Conservation (phyloP, 2,797 vertebrate genomes). For the Novumbra hubbsi region DNA sequence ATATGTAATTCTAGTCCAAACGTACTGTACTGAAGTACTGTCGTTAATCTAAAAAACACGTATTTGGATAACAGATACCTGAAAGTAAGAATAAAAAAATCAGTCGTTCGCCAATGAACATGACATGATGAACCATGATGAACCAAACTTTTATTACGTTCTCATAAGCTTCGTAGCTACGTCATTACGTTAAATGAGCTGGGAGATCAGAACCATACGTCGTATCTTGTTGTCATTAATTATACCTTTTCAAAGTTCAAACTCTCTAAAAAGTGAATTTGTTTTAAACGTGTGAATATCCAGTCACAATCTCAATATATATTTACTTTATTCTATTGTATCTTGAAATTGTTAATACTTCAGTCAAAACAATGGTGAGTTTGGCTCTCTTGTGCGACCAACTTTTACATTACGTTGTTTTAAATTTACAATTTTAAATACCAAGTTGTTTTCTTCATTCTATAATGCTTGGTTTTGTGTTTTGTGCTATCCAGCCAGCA, state of each 20-base stretch:
- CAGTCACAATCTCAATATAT: background rate
- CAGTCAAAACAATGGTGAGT: background rate
- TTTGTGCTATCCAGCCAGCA: background rate
- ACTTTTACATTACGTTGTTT: slow-evolving; percentile 3
- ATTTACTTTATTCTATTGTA: background rate
- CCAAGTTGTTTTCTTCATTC: background rate
- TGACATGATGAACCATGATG: background rate
- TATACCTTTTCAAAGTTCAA: background rate
- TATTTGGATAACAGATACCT: background rate
- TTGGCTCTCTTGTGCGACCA: background rate
- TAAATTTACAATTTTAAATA: background rate
- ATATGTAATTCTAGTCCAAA: background rate
- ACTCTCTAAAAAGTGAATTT: background rate
- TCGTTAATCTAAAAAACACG: background rate
- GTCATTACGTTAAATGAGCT: slow-evolving; percentile 38
- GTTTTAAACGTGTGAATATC: background rate
- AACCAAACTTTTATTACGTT: slow-evolving; percentile 17
- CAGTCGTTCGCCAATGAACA: background rate
- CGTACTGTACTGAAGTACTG: background rate
- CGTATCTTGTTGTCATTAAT: background rate
- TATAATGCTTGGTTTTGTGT: background rate
- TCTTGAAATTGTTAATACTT: background rate
- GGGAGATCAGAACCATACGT: slow-evolving; percentile 46
- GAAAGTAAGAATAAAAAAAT: slow-evolving; percentile 9
- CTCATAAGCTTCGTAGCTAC: slow-evolving; percentile 45